Base-by-base conservation (phyloP, 2,797 vertebrate genomes). In the Lepus oiostolus region DNA sequence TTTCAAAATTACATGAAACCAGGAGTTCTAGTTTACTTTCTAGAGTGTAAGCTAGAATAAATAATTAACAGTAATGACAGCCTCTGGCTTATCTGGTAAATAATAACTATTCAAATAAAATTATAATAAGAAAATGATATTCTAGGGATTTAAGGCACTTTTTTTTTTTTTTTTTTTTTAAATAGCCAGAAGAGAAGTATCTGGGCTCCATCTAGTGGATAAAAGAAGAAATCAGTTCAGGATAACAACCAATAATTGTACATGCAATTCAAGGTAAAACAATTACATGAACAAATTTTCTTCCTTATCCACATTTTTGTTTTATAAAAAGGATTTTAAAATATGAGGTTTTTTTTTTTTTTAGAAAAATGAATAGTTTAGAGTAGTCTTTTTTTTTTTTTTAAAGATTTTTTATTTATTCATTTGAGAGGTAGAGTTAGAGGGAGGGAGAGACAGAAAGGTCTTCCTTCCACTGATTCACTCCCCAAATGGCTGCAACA, bases 191-290 rank as follows among this genome's bases (percentile, higher is more conserved):
- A 67, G 85, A 50, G n/a, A 95, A 93, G 96, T 50, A 85, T 95
- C 82, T 97, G 96, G 58, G 92, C 98, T 92, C 98, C 98, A 98
- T 95, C 99, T 99, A 97, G 98, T 98, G 99, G 98, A 81, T 80
- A 95, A 26, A 14, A 22, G 13, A 83, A n/a, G 81, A 95, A 75
- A 83, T 19, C 13, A 79, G 28, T 75, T 68, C 28, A 92, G 60
- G n/a, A 90, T 60, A 88, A 50, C 19, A 71, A 92, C 50, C 14
- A 71, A 92, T 38, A 91, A 88, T 19, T 4, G 12, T 71, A 28
- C 12, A 47, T 42, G 13, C 35, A 95, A 82, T 52, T 85, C 35
- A 94, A 63, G n/a, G 54, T 60, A 58, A 71, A 91, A 84, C 17
- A 88, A 81, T 47, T 54, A 62, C 2, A 89, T 72, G 26, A 82